Conservation (phyloP, 2,888 invertebrate genomes). For the Drosophila melanosoma region DNA sequence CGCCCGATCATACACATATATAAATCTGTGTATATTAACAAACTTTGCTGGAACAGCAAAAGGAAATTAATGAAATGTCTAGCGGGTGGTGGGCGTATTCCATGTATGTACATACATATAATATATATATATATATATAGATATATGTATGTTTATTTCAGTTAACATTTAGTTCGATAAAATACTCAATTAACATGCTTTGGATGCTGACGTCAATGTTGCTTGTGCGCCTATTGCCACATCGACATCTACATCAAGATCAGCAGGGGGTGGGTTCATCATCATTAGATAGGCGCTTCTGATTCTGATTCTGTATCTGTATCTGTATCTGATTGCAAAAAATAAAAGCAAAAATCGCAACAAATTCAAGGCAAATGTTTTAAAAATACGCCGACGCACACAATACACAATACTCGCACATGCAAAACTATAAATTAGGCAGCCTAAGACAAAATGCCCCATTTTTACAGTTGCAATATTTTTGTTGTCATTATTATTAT, state of each 20-base stretch:
- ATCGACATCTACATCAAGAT: conserved; percentile 9
- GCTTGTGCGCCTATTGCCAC: conserved; percentile 14
- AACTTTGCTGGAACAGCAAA: conserved; percentile 58
- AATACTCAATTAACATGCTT: conserved; percentile 47
- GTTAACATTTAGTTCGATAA: conserved; percentile 54
- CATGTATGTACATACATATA: conserved; percentile 4
- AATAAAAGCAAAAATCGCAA: conserved; percentile 9
- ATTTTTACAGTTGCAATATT: conserved; percentile 38
- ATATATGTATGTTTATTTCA: conserved; percentile 2
- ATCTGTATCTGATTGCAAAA: conserved; percentile 40
- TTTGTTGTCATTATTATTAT: conserved; percentile 4
- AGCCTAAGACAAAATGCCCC: conserved; percentile 36
- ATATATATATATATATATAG: neutral
- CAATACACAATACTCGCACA: conserved; percentile 38
- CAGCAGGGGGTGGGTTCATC: neutral
- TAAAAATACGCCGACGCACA: conserved; percentile 67
- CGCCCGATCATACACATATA: conserved; percentile 35
- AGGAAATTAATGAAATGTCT: conserved; percentile 9
- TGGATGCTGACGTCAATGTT: conserved; percentile 53
- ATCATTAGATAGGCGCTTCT: conserved; percentile 30
- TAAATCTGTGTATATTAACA: conserved; percentile 25
- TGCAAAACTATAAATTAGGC: conserved; percentile 64
- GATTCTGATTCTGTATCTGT: neutral
- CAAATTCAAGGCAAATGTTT: conserved; percentile 73
- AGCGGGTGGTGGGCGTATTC: conserved; percentile 58